Evolutionary conservation across 30 jellyfish, hydroid and myxozoan species (phyloP).

Genomic region (Aurelia aurita complex sp. Pacific): DNA sequence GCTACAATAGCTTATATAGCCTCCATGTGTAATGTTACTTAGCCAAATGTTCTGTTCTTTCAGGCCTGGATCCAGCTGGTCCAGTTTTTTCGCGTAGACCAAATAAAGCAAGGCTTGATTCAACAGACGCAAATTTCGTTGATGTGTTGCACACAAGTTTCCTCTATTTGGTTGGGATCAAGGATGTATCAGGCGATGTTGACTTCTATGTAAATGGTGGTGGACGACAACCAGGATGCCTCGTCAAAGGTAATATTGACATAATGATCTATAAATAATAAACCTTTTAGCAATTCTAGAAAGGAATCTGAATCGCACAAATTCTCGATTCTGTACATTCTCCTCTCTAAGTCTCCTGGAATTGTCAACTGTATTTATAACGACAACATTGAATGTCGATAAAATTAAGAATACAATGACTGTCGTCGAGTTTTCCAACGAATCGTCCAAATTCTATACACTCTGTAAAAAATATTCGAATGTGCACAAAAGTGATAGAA

Average conservation of each 20-base stretch:
- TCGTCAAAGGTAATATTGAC: not conserved
- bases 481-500: too few species aligned
- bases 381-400: too few species aligned
- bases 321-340: too few species aligned
- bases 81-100: conserved; percentile 71
- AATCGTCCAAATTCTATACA: too few species aligned
- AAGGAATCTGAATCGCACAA: too few species aligned
- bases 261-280: too few species aligned
- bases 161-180: conserved; percentile 53
- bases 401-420: too few species aligned
- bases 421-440: too few species aligned
- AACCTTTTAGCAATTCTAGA: too few species aligned
- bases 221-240: conserved; percentile 74
- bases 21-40: not conserved
- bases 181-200: conserved; percentile 68
- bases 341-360: too few species aligned
- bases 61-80: conserved; percentile 96
- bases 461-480: too few species aligned
- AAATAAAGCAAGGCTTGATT: conserved; percentile 71
- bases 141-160: conserved; percentile 84
- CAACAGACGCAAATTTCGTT: conserved; percentile 85
- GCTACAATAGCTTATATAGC: not conserved
- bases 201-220: conserved; percentile 93
- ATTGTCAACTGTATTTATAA: too few species aligned
- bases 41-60: not conserved